phyloP scores from a whole-genome alignment of 2,113 vertebrate species.

The Mesembrinibis cayennensis region DNA sequence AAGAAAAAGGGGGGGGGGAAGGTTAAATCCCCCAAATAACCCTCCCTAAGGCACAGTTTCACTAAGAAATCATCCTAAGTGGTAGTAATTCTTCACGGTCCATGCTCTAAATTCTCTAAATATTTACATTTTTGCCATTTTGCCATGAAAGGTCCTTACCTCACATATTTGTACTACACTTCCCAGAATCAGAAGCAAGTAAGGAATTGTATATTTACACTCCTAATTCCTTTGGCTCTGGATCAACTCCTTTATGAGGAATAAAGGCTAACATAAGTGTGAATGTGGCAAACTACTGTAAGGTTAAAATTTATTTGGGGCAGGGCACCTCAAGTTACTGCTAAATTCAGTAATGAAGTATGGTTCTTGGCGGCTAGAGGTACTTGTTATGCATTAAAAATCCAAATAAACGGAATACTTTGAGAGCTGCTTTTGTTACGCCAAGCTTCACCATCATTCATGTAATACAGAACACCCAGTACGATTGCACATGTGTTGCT shows the following conservation, averaged over 20 bases:
- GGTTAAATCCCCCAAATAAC: neutral
- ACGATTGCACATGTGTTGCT: fast-evolving
- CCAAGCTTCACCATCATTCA: neutral
- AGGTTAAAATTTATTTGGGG: neutral
- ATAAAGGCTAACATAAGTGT: neutral
- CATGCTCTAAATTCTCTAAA: neutral
- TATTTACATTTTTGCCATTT: neutral
- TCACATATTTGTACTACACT: neutral
- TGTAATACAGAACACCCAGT: neutral
- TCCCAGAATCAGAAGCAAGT: neutral
- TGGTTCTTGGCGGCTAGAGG: neutral
- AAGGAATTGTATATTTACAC: neutral
- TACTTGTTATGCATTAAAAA: neutral
- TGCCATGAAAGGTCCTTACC: neutral
- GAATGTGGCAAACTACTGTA: neutral
- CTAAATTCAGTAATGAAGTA: neutral
- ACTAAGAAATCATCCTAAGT: neutral
- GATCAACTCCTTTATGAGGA: neutral
- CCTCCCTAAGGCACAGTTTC: neutral
- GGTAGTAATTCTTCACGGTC: neutral
- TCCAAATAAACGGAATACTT: neutral
- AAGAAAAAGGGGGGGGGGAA: neutral
- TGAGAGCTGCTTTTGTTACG: neutral
- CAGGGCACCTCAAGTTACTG: neutral
- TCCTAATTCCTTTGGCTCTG: neutral